Percentiles rank a stretch among this genome's conserved stretches.
Conservation (phyloP, 2,113 vertebrate genomes). For the cattle (Bos taurus) region DNA sequence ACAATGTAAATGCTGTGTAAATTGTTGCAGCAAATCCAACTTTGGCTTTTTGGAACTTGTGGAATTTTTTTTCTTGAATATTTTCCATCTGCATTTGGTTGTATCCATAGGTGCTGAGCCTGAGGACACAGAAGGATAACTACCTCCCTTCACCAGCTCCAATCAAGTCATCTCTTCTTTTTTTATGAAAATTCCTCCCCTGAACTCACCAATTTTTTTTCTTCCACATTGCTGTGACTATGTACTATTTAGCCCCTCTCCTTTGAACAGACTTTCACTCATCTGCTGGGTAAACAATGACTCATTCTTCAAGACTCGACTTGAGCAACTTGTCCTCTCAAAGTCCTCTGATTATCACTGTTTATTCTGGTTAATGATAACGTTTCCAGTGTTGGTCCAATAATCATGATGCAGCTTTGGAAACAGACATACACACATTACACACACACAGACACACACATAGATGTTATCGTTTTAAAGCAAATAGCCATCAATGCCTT, state of each 20-base stretch:
- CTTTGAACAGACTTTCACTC: not conserved
- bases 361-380: not conserved
- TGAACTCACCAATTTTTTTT: not conserved
- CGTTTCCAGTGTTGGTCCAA: not conserved
- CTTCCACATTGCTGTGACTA: not conserved
- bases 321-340: not conserved
- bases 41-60: not conserved
- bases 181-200: not conserved
- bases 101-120: not conserved
- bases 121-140: not conserved
- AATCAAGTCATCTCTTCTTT: not conserved
- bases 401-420: not conserved
- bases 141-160: not conserved
- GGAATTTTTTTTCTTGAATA: not conserved
- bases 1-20: not conserved
- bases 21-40: not conserved
- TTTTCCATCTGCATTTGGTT: not conserved
- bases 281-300: not conserved
- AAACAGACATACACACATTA: not conserved
- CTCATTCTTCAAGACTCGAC: not conserved
- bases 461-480: not conserved
- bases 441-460: not conserved
- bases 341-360: not conserved
- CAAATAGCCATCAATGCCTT: not conserved
- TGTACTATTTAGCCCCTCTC: not conserved